Evolutionary conservation across 2,888 invertebrate species (phyloP).

Genomic region (Macrosiphum euphorbiae): DNA sequence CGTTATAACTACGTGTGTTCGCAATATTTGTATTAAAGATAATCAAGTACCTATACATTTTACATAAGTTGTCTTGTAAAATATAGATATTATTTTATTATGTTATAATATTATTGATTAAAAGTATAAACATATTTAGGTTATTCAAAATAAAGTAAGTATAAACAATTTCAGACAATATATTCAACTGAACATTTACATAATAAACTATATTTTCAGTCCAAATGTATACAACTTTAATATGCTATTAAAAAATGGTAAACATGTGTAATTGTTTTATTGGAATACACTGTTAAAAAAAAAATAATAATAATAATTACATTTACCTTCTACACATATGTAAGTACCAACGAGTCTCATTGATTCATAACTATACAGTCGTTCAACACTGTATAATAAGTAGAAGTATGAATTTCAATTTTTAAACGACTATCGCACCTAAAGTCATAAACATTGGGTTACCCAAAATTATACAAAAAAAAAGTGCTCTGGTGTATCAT

Average conservation of each 20-base stretch:
- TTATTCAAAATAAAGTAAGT: neutral
- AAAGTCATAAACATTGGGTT: neutral
- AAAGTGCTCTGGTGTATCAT: neutral
- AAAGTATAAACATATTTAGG: neutral
- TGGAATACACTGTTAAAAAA: neutral
- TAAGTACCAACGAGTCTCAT: neutral
- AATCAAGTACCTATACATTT: neutral
- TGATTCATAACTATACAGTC: neutral
- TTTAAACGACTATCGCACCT: neutral
- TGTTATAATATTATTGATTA: neutral
- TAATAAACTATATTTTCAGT: neutral
- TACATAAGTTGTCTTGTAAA: neutral
- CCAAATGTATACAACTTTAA: neutral
- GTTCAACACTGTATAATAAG: neutral
- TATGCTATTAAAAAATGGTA: neutral
- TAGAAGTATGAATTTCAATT: neutral
- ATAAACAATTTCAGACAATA: neutral
- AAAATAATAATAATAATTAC: neutral
- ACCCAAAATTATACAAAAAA: too few relatives aligned
- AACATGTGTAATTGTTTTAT: neutral
- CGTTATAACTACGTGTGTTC: neutral
- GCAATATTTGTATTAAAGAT: neutral
- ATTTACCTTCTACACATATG: neutral
- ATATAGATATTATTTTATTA: neutral
- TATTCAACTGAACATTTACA: neutral